These are phyloP conservation scores for Tupaia chinensis DNA, from an alignment of 2,113 vertebrate species.

Conservation along the genomic window DNA sequence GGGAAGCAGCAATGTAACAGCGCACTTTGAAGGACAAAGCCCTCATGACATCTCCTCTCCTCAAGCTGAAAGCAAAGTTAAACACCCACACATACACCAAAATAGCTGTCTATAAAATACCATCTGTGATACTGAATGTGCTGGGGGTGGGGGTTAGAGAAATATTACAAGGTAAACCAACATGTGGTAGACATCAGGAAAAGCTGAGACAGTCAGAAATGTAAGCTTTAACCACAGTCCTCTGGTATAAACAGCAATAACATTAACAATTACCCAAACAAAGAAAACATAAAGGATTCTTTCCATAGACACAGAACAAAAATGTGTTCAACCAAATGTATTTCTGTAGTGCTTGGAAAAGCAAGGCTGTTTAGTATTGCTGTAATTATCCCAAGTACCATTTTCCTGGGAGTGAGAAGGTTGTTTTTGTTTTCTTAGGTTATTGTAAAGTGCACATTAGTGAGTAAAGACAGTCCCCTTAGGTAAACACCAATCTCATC, in stretches of 20 bases:
- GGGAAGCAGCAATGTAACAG: conserved; percentile 67
- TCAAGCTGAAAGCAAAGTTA: conserved; percentile 68
- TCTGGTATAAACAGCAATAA: conserved; percentile 52
- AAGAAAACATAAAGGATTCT: conserved; percentile 66
- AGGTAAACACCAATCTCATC: conserved; percentile 71
- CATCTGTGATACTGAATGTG: conserved; percentile 67
- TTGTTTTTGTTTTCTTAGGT: conserved; percentile 79
- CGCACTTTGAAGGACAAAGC: conserved; percentile 77
- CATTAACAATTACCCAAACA: conserved; percentile 66
- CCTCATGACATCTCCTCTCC: conserved; percentile 58
- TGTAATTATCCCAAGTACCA: conserved; percentile 64
- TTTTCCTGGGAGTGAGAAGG: conserved; percentile 68
- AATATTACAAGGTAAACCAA: conserved; percentile 58
- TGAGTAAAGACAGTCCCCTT: conserved; percentile 63
- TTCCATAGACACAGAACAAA: conserved; percentile 59
- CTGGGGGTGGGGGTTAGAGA: neutral
- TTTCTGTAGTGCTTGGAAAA: conserved; percentile 67
- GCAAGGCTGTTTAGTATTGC: conserved; percentile 36
- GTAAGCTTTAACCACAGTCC: conserved; percentile 24
- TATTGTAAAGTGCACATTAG: conserved; percentile 74
- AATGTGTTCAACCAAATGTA: conserved; percentile 45
- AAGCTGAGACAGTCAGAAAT: conserved; percentile 66
- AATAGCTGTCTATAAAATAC: conserved; percentile 73
- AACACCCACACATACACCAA: conserved; percentile 56
- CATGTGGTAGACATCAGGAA: conserved; percentile 60